Evolutionary conservation across 2,888 invertebrate genomes (phyloP).

Genomic region (Drosophila lutescens): DNA sequence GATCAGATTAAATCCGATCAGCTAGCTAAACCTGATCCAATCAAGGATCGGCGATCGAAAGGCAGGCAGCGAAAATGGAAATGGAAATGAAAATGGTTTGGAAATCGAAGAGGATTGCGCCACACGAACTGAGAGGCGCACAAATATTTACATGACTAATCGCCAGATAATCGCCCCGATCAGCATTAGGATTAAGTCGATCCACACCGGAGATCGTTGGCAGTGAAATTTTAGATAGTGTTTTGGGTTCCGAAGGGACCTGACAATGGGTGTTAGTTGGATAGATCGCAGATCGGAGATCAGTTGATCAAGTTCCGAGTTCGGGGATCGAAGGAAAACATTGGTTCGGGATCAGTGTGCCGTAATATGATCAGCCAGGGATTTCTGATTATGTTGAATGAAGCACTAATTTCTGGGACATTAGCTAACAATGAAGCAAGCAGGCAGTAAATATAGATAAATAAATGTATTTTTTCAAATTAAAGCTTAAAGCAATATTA

Average conservation of each 20-base stretch:
- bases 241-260: neutral
- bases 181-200: conserved; percentile 40
- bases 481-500: no score
- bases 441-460: no score
- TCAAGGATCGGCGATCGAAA: conserved; percentile 18
- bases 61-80: conserved; percentile 25
- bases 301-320: conserved; percentile 19
- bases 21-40: conserved; percentile 33
- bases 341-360: conserved; percentile 17
- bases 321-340: neutral
- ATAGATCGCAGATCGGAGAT: conserved; percentile 21
- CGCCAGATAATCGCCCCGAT: conserved; percentile 43
- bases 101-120: conserved; percentile 28
- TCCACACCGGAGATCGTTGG: conserved; percentile 4
- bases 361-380: conserved; percentile 30
- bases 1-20: conserved; percentile 20
- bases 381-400: conserved; percentile 23
- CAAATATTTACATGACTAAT: conserved; percentile 44
- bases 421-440: neutral
- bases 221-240: conserved; percentile 28
- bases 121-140: conserved; percentile 6
- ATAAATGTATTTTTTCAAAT: no score
- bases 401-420: conserved; percentile 18
- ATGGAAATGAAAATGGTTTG: neutral
- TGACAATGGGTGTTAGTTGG: conserved; percentile 40